A percentile compares a stretch with the other conserved stretches of the same genome.
Evolutionary conservation across 2,113 vertebrate species (phyloP).

Genomic region (Cephalopholis sonnerati): DNA sequence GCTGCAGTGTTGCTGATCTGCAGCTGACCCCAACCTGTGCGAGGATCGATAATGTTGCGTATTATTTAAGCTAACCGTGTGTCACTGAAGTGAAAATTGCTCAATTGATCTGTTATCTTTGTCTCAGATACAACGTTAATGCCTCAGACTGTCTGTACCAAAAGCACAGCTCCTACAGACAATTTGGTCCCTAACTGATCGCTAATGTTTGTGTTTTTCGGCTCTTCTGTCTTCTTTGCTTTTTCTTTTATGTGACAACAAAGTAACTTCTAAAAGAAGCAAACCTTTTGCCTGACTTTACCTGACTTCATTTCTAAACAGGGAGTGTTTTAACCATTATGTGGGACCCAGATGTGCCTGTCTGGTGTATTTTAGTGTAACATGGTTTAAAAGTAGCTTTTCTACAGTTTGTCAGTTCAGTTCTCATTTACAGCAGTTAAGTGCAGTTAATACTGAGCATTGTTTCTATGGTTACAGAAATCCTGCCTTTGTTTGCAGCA

Average conservation of each 20-base stretch:
- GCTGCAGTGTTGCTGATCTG: neutral
- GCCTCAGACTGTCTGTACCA: neutral
- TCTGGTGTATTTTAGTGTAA: constrained; percentile 2
- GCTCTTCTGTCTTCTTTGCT: neutral
- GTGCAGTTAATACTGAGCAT: constrained; percentile 2
- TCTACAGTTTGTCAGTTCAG: neutral
- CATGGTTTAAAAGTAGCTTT: constrained; percentile 9
- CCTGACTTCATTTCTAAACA: neutral
- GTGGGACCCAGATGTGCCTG: neutral
- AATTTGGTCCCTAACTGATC: neutral
- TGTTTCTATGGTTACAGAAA: constrained; percentile 44
- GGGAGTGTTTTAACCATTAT: constrained; percentile 1
- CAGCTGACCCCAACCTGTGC: constrained; percentile 9
- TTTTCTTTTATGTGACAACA: constrained; percentile 10
- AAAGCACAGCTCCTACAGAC: neutral
- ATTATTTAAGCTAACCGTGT: neutral
- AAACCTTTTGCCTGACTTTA: neutral
- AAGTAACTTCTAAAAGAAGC: neutral
- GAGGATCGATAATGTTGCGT: neutral
- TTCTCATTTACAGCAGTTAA: neutral
- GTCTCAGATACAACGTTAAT: neutral
- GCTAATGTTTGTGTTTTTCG: neutral
- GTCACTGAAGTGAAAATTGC: neutral
- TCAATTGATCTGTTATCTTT: constrained; percentile 9
- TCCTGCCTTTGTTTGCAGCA: constrained; percentile 12